Evolutionary conservation across 2,888 invertebrate species (phyloP), one percentile per base, ranked within the genome.

Genomic region (Tuberolachnus salignus): DNA sequence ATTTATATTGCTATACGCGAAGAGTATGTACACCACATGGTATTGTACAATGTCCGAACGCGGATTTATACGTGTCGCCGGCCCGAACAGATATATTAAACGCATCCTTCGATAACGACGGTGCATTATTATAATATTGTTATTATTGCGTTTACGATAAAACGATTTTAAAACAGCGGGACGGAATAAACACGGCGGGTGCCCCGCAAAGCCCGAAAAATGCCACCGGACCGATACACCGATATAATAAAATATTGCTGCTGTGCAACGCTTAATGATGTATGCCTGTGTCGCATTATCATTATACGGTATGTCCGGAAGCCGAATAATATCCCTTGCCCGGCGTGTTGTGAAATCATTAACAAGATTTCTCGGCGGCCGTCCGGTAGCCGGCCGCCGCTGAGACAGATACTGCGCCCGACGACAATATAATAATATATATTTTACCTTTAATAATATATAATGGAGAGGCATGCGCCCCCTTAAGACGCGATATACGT

Each of bases 101-200:
- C n/a, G n/a, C n/a, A n/a, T n/a, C n/a, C n/a, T n/a, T n/a, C n/a
- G n/a, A n/a, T n/a, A n/a, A n/a, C n/a, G 19, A 9, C 6, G 26
- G 14, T 61, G 3, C 61, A 14, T 9, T 14, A n/a, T 6, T 34
- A 61, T 26, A 6, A 61, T 61, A 61, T 8, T 57, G 49, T 19
- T 53, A 44, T n/a, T 53, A 14, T n/a, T 34, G n/a, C 53, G 34
- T 55, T 55, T n/a, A 14, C 16, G 19, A 21, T 13, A n/a, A n/a
- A n/a, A 69, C 34, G 51, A 55, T 69, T n/a, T 34, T 34, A 11
- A 19, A 70, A 70, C 70, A 70, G 70, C 70, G 42, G 70, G 70
- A 42, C 21, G 53, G 21, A 14, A 55, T 14, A 55, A 55, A 70
- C 55, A 55, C 70, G 46, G 34, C 6, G 6, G 34, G 34, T 34